Percentiles rank a stretch among this genome's conserved stretches.
phyloP scores from a whole-genome alignment of 2,888 invertebrate species.

The Mythimna vitellina region DNA sequence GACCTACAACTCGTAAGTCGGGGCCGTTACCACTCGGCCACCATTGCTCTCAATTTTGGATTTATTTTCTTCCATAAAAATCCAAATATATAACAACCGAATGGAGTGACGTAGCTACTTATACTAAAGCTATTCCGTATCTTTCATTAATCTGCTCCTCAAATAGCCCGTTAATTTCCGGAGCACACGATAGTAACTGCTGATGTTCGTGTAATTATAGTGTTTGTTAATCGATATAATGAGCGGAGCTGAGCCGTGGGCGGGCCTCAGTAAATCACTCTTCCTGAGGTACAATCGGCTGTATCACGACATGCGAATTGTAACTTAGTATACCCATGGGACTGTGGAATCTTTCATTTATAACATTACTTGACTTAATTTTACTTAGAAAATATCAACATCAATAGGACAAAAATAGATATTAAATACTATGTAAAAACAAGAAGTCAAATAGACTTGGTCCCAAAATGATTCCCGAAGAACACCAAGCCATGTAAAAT shows the following conservation, averaged over 20 bases:
- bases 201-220: constrained; percentile 54
- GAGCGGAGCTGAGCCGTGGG: constrained; percentile 45
- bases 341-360: not conserved
- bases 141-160: constrained; percentile 14
- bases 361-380: not conserved
- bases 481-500: not conserved
- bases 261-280: constrained; percentile 53
- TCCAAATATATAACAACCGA: not conserved
- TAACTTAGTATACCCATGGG: constrained; percentile 24
- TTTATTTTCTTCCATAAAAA: too few relatives aligned
- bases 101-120: not conserved
- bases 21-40: too few relatives aligned
- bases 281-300: constrained; percentile 37
- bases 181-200: constrained; percentile 35
- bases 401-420: not conserved
- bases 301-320: constrained; percentile 43
- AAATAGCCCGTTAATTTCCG: constrained; percentile 40
- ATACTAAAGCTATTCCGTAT: constrained; percentile 1
- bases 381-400: not conserved
- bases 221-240: constrained; percentile 58
- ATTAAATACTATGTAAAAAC: not conserved
- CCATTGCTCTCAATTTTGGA: too few relatives aligned
- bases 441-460: constrained; percentile 1
- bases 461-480: not conserved
- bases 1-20: too few relatives aligned